These are phyloP conservation scores for Steatocranus sp. DNA, from an alignment of 2,797 vertebrate species.

Conservation along the genomic window DNA sequence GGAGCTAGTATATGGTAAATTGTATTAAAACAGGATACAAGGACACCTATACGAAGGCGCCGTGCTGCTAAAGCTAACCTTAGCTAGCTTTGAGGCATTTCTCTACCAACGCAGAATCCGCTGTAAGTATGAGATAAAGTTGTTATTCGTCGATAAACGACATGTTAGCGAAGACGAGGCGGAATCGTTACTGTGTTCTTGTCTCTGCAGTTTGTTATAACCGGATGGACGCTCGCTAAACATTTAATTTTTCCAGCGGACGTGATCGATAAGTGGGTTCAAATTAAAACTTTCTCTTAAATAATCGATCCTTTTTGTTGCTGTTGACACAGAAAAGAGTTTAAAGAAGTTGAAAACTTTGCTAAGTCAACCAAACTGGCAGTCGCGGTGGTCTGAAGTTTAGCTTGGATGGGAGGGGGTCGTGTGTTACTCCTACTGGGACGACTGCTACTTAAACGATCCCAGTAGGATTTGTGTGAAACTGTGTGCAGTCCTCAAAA, in stretches of 20 bases:
- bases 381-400: not conserved
- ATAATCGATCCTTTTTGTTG: not conserved
- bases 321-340: not conserved
- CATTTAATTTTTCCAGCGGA: fast-evolving
- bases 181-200: not conserved
- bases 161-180: not conserved
- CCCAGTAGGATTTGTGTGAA: not conserved
- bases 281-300: fast-evolving
- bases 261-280: not conserved
- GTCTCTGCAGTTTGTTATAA: not conserved
- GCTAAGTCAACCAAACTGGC: not conserved
- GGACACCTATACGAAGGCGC: not conserved
- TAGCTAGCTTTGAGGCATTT: not conserved
- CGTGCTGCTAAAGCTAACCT: slow-evolving; percentile 28
- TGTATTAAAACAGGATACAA: not conserved
- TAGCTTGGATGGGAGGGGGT: not conserved
- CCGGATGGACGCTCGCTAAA: not conserved
- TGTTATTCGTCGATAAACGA: not conserved
- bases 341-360: not conserved
- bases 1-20: not conserved
- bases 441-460: fast-evolving
- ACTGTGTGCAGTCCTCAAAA: not conserved
- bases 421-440: fast-evolving
- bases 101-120: slow-evolving; percentile 4
- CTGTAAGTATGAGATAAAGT: slow-evolving; percentile 34